Percentiles rank a stretch among this genome's conserved stretches.
These are phyloP conservation scores for Metridium senile DNA, from an alignment of 92 coral and sea anemone species.

Conservation along the genomic window DNA sequence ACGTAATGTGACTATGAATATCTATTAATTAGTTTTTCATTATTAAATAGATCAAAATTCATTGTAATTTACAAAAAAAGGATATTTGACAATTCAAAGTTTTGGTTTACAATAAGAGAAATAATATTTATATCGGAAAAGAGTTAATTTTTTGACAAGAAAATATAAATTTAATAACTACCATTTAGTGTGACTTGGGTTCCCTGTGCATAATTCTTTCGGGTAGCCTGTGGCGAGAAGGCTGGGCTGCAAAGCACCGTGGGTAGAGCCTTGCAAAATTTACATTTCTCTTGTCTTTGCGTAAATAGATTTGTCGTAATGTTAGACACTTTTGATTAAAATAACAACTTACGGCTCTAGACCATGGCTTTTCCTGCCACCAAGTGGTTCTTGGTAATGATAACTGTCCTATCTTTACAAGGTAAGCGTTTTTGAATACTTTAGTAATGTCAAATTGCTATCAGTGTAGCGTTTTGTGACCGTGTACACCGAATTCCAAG, in stretches of 20 bases:
- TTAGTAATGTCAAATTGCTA: neutral
- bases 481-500: too few species aligned
- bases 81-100: too few species aligned
- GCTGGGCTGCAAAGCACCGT: conserved; percentile 15
- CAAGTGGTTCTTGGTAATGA: conserved; percentile 23
- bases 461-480: neutral
- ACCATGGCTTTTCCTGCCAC: conserved; percentile 33
- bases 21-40: too few species aligned
- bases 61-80: too few species aligned
- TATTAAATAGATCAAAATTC: too few species aligned
- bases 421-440: neutral
- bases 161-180: too few species aligned
- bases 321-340: conserved; percentile 9
- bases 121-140: too few species aligned
- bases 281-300: conserved; percentile 4
- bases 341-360: neutral
- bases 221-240: conserved; percentile 25
- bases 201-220: neutral
- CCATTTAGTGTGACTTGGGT: too few species aligned
- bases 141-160: neutral
- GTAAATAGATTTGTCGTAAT: conserved; percentile 33
- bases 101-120: neutral
- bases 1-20: too few species aligned
- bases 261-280: conserved; percentile 27
- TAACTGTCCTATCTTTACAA: conserved; percentile 22